Percentiles rank a stretch among this genome's conserved stretches.
Conservation (phyloP, 2,888 invertebrate genomes). For the Drosophila multiciliata region DNA sequence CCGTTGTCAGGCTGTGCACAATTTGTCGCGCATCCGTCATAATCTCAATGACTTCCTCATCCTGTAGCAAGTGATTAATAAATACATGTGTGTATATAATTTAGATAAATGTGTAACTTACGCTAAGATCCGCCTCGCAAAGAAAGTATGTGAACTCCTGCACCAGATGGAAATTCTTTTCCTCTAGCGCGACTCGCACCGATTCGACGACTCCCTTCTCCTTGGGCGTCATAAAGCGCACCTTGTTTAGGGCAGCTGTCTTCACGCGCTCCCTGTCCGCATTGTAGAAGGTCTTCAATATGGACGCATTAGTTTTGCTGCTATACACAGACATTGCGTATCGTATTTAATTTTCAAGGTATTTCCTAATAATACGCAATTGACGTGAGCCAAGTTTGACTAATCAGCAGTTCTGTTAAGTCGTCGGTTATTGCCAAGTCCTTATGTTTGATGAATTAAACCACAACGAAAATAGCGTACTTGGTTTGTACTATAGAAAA, state of each 20-base stretch:
- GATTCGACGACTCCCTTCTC: constrained; percentile 74
- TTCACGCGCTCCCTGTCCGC: constrained; percentile 82
- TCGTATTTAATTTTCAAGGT: not conserved
- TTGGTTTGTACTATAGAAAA: constrained; percentile 20
- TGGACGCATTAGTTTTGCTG: constrained; percentile 81
- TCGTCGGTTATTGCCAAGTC: not conserved
- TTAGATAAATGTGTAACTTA: constrained; percentile 55
- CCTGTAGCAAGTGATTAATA: constrained; percentile 80
- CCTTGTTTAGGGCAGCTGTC: constrained; percentile 79
- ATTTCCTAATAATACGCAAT: constrained; percentile 50
- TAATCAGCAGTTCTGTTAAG: not conserved
- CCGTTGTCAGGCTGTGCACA: constrained; percentile 87
- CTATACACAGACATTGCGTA: constrained; percentile 80
- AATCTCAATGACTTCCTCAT: constrained; percentile 87
- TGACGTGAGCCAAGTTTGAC: not conserved
- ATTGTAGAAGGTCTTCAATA: constrained; percentile 79
- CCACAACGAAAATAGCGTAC: constrained; percentile 17
- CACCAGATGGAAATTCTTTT: constrained; percentile 69
- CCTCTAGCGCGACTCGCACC: constrained; percentile 68
- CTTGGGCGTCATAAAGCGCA: constrained; percentile 80
- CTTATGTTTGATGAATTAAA: constrained; percentile 44
- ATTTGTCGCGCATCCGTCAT: constrained; percentile 87
- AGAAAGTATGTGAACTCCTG: constrained; percentile 80
- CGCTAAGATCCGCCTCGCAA: constrained; percentile 67
- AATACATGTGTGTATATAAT: not conserved